A percentile compares a stretch with the other conserved stretches of the same genome.
Evolutionary conservation across 2,797 vertebrate species (phyloP).

Genomic region (Ctenopoma multispine): DNA sequence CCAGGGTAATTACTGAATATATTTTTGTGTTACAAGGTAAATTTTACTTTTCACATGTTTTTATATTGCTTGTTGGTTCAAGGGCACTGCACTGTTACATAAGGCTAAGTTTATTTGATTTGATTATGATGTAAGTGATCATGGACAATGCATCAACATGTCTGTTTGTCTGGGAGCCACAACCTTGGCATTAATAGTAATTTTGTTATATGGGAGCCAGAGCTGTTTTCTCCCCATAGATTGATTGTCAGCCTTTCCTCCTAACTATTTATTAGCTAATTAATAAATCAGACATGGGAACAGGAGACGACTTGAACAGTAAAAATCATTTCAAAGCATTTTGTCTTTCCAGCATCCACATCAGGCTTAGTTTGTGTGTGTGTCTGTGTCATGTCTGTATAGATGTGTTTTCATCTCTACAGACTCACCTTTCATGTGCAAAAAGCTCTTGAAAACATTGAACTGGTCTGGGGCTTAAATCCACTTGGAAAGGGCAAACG

Average conservation of each 20-base stretch:
- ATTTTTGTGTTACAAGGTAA: not conserved
- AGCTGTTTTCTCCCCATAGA: not conserved
- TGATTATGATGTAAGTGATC: slow-evolving; percentile 17
- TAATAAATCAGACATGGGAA: not conserved
- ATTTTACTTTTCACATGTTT: not conserved
- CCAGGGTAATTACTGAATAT: not conserved
- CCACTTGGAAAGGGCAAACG: slow-evolving; percentile 50
- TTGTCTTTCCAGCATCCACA: not conserved
- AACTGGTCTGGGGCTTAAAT: slow-evolving; percentile 41
- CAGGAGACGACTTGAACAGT: slow-evolving; percentile 2
- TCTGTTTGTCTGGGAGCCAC: not conserved
- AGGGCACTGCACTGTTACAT: slow-evolving; percentile 15
- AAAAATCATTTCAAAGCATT: not conserved
- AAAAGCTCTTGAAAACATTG: slow-evolving; percentile 34
- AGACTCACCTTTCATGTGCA: slow-evolving; percentile 43
- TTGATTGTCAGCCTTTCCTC: not conserved
- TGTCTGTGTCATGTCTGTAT: not conserved
- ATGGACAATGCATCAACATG: not conserved
- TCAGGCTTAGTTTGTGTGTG: not conserved
- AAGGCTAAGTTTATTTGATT: slow-evolving; percentile 1
- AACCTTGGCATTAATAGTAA: not conserved
- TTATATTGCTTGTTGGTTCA: not conserved
- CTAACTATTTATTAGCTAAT: not conserved
- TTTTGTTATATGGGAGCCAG: not conserved
- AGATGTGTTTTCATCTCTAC: slow-evolving; percentile 35